These are phyloP conservation scores for Acronicta alni DNA, from an alignment of 2,888 invertebrate species.

Conservation along the genomic window DNA sequence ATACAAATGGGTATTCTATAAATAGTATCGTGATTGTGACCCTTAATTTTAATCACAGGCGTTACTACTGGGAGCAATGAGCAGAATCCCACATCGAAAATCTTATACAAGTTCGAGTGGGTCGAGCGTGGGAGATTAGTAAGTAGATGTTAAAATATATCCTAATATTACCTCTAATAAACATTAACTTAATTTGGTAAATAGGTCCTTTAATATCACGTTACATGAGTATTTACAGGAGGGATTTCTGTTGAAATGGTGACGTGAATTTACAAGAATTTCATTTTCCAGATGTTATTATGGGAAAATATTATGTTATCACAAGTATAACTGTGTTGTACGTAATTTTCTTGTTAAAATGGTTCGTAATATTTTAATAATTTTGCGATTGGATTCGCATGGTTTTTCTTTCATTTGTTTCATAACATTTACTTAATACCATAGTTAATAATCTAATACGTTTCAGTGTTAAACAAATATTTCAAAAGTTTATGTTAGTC, in stretches of 20 bases:
- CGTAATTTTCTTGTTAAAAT: too few relatives aligned
- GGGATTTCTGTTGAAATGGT: constrained; percentile 1
- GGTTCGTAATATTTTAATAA: too few relatives aligned
- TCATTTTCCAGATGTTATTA: background rate
- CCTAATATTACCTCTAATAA: constrained; percentile 25
- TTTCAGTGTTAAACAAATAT: background rate
- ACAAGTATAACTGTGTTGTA: too few relatives aligned
- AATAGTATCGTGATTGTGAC: background rate
- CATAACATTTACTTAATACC: background rate
- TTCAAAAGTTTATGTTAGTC: constrained; percentile 21
- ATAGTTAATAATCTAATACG: background rate
- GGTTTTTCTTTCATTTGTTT: background rate
- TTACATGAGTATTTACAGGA: constrained; percentile 8
- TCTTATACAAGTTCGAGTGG: constrained; percentile 22
- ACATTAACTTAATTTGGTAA: constrained; percentile 25
- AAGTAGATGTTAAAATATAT: constrained; percentile 29
- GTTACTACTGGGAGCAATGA: constrained; percentile 12
- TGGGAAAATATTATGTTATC: too few relatives aligned
- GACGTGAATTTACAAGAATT: background rate
- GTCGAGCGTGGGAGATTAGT: constrained; percentile 30
- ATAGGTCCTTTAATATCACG: constrained; percentile 15
- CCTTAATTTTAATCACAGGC: constrained; percentile 1
- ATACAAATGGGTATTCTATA: constrained; percentile 7
- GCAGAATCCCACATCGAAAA: constrained; percentile 14
- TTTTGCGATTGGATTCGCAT: background rate